A percentile compares a stretch with the other conserved stretches of the same genome.
phyloP scores from a whole-genome alignment of 2,888 invertebrate species.

The Acleris emargana region DNA sequence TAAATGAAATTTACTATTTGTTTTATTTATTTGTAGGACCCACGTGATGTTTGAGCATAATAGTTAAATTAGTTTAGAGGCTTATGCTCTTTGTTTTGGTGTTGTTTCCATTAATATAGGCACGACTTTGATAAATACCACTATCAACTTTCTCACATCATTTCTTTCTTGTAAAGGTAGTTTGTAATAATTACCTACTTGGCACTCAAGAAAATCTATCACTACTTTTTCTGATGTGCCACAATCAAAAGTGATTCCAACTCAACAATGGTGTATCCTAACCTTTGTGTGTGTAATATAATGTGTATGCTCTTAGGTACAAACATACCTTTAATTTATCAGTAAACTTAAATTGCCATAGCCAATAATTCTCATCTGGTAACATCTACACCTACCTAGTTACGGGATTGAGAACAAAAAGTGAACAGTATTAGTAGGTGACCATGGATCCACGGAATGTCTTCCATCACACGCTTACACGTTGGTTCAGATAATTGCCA shows the following conservation, averaged over 20 bases:
- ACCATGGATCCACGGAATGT: conserved; percentile 9
- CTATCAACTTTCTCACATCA: conserved; percentile 12
- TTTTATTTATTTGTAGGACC: conserved; percentile 64
- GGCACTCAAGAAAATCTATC: no score
- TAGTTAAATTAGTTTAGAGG: conserved; percentile 48
- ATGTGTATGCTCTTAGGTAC: no score
- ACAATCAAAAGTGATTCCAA: no score
- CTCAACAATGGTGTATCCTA: no score
- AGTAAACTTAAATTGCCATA: no score
- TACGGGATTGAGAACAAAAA: conserved; percentile 15
- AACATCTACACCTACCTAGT: not conserved
- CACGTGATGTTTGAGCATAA: conserved; percentile 52
- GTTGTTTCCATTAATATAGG: conserved; percentile 38
- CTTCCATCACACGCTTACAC: conserved; percentile 23
- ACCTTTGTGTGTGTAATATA: no score
- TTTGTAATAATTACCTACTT: no score
- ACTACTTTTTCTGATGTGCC: no score
- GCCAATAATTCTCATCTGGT: no score
- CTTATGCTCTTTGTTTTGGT: conserved; percentile 40
- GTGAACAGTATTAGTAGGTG: conserved; percentile 5
- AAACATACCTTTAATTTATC: no score
- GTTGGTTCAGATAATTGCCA: conserved; percentile 35
- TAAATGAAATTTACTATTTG: conserved; percentile 78
- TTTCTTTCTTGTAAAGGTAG: not conserved
- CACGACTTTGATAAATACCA: conserved; percentile 31